These are phyloP conservation scores for Oryctes rhinoceros DNA, from an alignment of 1,140 invertebrate species.

Conservation along the genomic window DNA sequence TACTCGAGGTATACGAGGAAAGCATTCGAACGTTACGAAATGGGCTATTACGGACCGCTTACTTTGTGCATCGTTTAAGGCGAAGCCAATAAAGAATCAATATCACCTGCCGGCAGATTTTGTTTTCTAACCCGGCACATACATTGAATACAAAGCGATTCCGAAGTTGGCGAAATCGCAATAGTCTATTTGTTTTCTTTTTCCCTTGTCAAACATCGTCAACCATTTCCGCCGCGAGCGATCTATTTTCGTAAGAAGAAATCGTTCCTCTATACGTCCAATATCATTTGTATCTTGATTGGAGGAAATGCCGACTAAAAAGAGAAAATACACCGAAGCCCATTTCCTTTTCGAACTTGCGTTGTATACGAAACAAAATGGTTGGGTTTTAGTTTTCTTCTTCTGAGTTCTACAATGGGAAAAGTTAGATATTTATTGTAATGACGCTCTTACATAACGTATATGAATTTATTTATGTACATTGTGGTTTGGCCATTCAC, in stretches of 20 bases:
- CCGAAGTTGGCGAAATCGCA: not conserved
- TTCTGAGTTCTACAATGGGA: too few relatives aligned
- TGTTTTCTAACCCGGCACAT: not conserved
- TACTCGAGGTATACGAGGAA: not conserved
- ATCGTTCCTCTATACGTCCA: conserved; percentile 6
- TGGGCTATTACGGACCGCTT: not conserved
- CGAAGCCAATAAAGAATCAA: conserved; percentile 16
- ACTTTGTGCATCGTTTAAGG: not conserved
- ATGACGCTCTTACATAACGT: too few relatives aligned
- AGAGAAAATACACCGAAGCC: not conserved
- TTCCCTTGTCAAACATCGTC: conserved; percentile 26
- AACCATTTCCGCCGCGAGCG: conserved; percentile 16
- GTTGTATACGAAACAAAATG: not conserved
- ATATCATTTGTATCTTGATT: conserved; percentile 16
- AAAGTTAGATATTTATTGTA: too few relatives aligned
- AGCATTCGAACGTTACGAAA: not conserved
- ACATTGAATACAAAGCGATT: conserved; percentile 27
- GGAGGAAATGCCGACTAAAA: not conserved
- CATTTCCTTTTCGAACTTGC: not conserved
- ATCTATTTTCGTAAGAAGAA: conserved; percentile 21
- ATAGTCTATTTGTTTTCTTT: conserved; percentile 20
- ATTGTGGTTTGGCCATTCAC: too few relatives aligned
- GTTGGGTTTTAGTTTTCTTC: too few relatives aligned
- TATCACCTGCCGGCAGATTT: conserved; percentile 8
- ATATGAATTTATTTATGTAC: too few relatives aligned